Conservation (phyloP, 2,888 invertebrate genomes). For the Sphaerophoria rueppellii region DNA sequence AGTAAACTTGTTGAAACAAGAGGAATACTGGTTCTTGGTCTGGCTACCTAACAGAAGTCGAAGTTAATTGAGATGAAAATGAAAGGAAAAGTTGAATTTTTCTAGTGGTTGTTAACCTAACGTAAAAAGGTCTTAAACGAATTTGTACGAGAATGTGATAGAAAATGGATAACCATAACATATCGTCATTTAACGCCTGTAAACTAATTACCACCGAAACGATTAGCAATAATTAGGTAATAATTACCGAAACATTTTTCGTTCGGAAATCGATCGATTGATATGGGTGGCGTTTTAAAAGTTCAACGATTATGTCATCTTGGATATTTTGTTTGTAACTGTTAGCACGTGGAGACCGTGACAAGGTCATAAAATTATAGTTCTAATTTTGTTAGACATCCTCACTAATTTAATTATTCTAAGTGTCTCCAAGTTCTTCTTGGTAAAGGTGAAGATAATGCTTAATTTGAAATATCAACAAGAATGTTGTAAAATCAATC, state of each 20-base stretch:
- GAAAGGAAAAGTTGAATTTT: constrained; percentile 49
- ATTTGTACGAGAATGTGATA: too few species aligned
- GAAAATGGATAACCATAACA: too few species aligned
- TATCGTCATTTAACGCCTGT: neutral
- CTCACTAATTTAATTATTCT: constrained; percentile 13
- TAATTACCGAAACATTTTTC: constrained; percentile 12
- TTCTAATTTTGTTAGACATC: constrained; percentile 18
- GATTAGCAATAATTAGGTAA: neutral
- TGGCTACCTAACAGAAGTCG: constrained; percentile 5
- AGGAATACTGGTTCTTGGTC: constrained; percentile 37
- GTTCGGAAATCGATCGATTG: constrained; percentile 5
- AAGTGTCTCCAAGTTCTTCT: too few species aligned
- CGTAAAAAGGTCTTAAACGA: too few species aligned
- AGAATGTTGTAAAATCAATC: too few species aligned
- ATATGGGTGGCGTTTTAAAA: constrained; percentile 23
- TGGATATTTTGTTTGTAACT: neutral
- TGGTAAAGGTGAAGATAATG: too few species aligned
- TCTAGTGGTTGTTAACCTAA: constrained; percentile 29
- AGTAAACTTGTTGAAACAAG: neutral
- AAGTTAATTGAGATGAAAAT: constrained; percentile 31
- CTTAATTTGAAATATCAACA: too few species aligned
- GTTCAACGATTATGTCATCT: neutral
- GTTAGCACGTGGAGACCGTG: constrained; percentile 14
- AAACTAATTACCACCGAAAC: constrained; percentile 4
- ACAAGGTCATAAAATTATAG: neutral